phyloP scores from a whole-genome alignment of 2,797 vertebrate species.

The Takifugu rubripes region DNA sequence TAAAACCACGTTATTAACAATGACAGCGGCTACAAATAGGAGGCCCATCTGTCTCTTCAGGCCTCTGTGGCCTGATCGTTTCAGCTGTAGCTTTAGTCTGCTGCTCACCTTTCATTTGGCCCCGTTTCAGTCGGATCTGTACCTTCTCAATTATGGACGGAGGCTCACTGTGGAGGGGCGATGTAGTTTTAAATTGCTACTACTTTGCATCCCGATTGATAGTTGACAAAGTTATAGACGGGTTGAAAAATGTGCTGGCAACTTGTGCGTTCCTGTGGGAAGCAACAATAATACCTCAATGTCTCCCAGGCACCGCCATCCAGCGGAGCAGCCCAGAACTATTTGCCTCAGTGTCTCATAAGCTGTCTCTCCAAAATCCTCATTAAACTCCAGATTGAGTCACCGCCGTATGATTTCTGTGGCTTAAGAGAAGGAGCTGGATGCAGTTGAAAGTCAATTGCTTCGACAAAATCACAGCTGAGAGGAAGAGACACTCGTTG shows the following conservation, averaged over 20 bases:
- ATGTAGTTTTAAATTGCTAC: neutral
- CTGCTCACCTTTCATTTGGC: constrained; percentile 43
- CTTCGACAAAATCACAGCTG: constrained; percentile 50
- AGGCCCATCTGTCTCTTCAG: constrained; percentile 74
- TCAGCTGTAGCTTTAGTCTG: constrained; percentile 60
- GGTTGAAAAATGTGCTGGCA: constrained; percentile 37
- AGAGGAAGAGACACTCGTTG: constrained; percentile 40
- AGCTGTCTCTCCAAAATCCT: constrained; percentile 45
- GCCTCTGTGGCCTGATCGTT: constrained; percentile 56
- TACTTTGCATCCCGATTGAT: constrained; percentile 11
- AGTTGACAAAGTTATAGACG: constrained; percentile 24
- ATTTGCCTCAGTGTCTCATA: constrained; percentile 39
- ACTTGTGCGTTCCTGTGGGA: constrained; percentile 24
- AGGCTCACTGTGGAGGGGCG: neutral
- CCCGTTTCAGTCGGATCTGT: constrained; percentile 30
- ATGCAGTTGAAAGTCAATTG: constrained; percentile 56
- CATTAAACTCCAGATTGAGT: constrained; percentile 55
- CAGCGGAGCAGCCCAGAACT: constrained; percentile 14
- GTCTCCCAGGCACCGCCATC: constrained; percentile 17
- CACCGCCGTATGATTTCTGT: constrained; percentile 38
- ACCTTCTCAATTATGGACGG: constrained; percentile 30
- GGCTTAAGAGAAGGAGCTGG: constrained; percentile 51
- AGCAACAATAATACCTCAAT: constrained; percentile 31
- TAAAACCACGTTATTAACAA: constrained; percentile 82
- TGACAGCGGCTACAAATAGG: constrained; percentile 68